Evolutionary conservation across 2,113 vertebrate species (phyloP).

Genomic region (Ibidorhyncha struthersii): DNA sequence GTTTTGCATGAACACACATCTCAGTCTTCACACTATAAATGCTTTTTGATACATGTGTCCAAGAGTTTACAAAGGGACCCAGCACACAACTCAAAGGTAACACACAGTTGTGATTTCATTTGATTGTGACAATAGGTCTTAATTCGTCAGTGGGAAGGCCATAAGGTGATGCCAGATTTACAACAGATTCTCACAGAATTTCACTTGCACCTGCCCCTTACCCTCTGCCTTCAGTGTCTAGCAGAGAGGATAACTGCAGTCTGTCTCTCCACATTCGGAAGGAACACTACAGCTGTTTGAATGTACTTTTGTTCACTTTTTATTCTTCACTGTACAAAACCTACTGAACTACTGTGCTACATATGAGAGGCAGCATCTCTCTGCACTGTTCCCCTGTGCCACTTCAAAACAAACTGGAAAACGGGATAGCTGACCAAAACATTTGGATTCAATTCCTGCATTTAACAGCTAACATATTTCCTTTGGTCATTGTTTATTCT

Average conservation of each 20-base stretch:
- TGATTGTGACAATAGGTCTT: not conserved
- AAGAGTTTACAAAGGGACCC: no score
- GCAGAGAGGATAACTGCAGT: not conserved
- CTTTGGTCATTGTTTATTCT: not conserved
- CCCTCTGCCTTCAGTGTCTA: not conserved
- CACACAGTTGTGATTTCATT: not conserved
- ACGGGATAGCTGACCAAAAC: not conserved
- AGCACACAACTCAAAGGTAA: no score
- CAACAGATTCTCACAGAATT: not conserved
- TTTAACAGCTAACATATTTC: not conserved
- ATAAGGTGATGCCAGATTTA: not conserved
- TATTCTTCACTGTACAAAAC: not conserved
- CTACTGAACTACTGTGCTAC: not conserved
- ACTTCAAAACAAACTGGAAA: not conserved
- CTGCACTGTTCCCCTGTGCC: not conserved
- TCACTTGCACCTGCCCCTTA: not conserved
- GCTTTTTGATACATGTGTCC: not conserved
- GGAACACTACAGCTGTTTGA: not conserved
- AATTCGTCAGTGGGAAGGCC: not conserved
- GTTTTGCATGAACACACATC: not conserved
- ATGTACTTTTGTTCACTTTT: not conserved
- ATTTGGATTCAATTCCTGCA: not conserved
- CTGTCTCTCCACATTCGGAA: fast-evolving
- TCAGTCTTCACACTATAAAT: not conserved
- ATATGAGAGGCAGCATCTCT: not conserved